phyloP scores from a whole-genome alignment of 2,797 vertebrate species.

The Microcaecilia unicolor region DNA sequence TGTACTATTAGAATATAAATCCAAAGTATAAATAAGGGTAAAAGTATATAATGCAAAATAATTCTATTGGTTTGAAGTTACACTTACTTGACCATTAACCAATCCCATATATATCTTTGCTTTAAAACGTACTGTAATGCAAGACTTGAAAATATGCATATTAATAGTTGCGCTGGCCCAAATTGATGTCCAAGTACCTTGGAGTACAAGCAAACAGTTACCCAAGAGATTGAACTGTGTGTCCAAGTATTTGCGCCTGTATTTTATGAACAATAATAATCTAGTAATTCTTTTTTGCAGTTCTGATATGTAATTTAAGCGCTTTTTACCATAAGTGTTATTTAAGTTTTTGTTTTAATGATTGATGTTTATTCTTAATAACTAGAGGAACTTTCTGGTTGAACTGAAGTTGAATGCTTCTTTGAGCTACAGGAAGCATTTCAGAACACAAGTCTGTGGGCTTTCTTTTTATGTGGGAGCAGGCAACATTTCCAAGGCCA shows the following conservation, averaged over 20 bases:
- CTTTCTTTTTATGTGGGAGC: slow-evolving; percentile 1
- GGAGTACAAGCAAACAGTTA: slow-evolving; percentile 1
- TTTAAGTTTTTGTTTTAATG: slow-evolving; percentile 45
- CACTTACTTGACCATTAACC: not conserved
- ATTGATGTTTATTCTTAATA: slow-evolving; percentile 47
- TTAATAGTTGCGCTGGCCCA: slow-evolving; percentile 22
- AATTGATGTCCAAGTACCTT: slow-evolving; percentile 6
- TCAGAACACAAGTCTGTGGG: slow-evolving; percentile 42
- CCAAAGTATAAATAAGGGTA: not conserved
- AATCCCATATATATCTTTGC: slow-evolving; percentile 25
- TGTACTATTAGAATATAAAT: not conserved
- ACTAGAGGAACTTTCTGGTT: slow-evolving; percentile 41
- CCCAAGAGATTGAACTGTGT: slow-evolving; percentile 27
- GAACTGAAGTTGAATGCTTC: slow-evolving; percentile 34
- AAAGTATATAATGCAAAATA: not conserved
- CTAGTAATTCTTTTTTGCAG: slow-evolving; percentile 16
- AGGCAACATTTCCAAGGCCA: not conserved
- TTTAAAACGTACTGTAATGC: slow-evolving; percentile 27
- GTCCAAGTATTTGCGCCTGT: slow-evolving; percentile 32
- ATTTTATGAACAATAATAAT: slow-evolving; percentile 31
- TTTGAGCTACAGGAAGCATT: slow-evolving; percentile 32
- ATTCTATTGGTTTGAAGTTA: not conserved
- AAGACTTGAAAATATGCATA: slow-evolving; percentile 36
- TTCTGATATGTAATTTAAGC: slow-evolving; percentile 49
- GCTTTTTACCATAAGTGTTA: slow-evolving; percentile 55